Evolutionary conservation across 1,140 invertebrate genomes (phyloP).

Genomic region (Pollicipes pollicipes): DNA sequence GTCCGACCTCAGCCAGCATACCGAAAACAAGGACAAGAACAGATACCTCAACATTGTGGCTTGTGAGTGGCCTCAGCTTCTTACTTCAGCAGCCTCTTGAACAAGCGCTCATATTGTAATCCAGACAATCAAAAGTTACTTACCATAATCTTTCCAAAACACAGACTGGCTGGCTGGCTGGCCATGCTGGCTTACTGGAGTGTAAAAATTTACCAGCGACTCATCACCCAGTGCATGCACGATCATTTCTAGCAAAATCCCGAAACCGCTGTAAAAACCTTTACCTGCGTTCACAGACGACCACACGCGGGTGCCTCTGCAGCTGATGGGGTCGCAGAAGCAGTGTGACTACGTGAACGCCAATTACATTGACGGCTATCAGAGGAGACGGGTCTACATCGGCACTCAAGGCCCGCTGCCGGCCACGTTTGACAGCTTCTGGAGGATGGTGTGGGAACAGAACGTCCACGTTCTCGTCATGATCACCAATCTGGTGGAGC

Average conservation of each 20-base stretch:
- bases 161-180: too few relatives aligned
- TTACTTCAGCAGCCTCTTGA: slow-evolving; percentile 14
- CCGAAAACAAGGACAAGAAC: slow-evolving; percentile 85
- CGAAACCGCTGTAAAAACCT: too few relatives aligned
- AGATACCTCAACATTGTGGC: slow-evolving; percentile 79
- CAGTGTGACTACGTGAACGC: slow-evolving; percentile 22
- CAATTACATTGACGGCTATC: slow-evolving; percentile 37
- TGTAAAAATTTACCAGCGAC: too few relatives aligned
- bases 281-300: too few relatives aligned
- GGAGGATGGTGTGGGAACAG: slow-evolving; percentile 38
- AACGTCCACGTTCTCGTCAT: slow-evolving; percentile 33
- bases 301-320: slow-evolving; percentile 71
- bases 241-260: too few relatives aligned
- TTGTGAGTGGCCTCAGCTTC: too few relatives aligned
- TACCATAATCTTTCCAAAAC: too few relatives aligned
- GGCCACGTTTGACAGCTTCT: slow-evolving; percentile 36
- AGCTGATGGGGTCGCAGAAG: slow-evolving; percentile 51
- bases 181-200: too few relatives aligned
- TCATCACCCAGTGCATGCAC: too few relatives aligned
- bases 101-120: too few relatives aligned
- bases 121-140: too few relatives aligned
- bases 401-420: slow-evolving; percentile 31
- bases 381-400: slow-evolving; percentile 19
- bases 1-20: slow-evolving; percentile 67
- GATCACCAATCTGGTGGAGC: slow-evolving; percentile 44